Conservation (phyloP, 2,113 vertebrate species). For the Heptranchias perlo region DNA sequence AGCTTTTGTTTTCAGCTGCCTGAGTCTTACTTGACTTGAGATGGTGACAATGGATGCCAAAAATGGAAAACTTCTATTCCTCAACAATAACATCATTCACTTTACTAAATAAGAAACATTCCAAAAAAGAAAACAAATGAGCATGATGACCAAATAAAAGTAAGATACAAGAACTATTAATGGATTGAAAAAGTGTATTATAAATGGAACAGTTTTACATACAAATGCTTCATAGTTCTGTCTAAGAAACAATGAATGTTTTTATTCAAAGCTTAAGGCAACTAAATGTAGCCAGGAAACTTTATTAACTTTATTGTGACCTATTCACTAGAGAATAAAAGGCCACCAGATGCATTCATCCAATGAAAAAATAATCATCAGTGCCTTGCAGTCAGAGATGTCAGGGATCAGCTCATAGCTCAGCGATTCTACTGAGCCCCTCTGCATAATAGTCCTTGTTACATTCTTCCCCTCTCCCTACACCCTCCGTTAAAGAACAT, state of each 20-base stretch:
- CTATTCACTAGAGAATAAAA: too few species aligned
- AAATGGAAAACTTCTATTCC: not conserved
- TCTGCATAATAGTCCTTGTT: not conserved
- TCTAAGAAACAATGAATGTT: too few species aligned
- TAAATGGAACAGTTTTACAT: too few species aligned
- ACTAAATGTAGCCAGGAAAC: too few species aligned
- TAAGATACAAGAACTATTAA: too few species aligned
- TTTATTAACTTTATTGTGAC: too few species aligned
- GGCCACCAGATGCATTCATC: too few species aligned
- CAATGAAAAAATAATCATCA: too few species aligned
- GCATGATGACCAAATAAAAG: too few species aligned
- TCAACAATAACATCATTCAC: not conserved
- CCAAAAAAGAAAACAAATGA: not conserved
- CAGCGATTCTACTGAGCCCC: not conserved
- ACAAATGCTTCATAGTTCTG: too few species aligned
- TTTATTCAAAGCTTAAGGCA: too few species aligned
- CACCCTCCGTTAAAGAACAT: not conserved
- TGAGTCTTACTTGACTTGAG: not conserved
- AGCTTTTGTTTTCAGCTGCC: not conserved
- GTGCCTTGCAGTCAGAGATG: not conserved
- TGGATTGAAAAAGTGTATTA: too few species aligned
- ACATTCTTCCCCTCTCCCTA: not conserved
- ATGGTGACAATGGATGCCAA: not conserved
- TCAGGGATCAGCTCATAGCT: not conserved
- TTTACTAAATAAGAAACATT: not conserved